Percentiles rank a stretch among this genome's conserved stretches.
Conservation (phyloP, 2,113 vertebrate species). For the Paraplagusia blochii region DNA sequence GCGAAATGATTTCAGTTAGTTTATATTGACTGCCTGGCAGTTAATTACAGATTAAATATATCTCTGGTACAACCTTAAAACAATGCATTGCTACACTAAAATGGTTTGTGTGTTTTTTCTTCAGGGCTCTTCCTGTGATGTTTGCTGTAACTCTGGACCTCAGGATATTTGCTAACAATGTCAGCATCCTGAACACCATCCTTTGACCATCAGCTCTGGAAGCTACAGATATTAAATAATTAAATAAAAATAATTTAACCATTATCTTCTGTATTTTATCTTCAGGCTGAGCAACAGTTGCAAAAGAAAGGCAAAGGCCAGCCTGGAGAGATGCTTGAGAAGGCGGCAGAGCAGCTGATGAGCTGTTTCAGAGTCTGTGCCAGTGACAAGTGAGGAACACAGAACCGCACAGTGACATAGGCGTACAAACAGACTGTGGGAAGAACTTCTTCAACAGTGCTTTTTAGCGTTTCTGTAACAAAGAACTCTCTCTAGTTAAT, state of each 20-base stretch:
- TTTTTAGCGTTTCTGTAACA: no score
- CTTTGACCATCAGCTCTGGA: no score
- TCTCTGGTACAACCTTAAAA: no score
- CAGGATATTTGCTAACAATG: constrained; percentile 93
- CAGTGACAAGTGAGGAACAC: constrained; percentile 88
- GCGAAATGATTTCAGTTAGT: no score
- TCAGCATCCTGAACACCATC: constrained; percentile 64
- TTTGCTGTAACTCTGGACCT: constrained; percentile 92
- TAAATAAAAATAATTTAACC: no score
- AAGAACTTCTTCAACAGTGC: no score
- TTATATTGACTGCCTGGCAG: not conserved
- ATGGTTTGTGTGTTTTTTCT: constrained; percentile 14
- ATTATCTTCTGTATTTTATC: no score
- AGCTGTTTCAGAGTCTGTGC: constrained; percentile 96
- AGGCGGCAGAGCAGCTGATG: constrained; percentile 94
- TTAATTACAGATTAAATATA: no score
- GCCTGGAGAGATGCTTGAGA: constrained; percentile 92
- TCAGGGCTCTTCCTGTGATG: constrained; percentile 93
- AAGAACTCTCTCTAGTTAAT: no score
- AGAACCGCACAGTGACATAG: not conserved
- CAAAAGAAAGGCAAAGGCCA: constrained; percentile 90
- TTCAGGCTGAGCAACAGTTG: constrained; percentile 90
- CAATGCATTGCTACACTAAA: no score
- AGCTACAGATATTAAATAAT: no score
- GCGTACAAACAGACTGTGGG: not conserved